A percentile compares a stretch with the other conserved stretches of the same genome.
phyloP scores from a whole-genome alignment of 2,888 invertebrate species.

The Agrotis clavis region DNA sequence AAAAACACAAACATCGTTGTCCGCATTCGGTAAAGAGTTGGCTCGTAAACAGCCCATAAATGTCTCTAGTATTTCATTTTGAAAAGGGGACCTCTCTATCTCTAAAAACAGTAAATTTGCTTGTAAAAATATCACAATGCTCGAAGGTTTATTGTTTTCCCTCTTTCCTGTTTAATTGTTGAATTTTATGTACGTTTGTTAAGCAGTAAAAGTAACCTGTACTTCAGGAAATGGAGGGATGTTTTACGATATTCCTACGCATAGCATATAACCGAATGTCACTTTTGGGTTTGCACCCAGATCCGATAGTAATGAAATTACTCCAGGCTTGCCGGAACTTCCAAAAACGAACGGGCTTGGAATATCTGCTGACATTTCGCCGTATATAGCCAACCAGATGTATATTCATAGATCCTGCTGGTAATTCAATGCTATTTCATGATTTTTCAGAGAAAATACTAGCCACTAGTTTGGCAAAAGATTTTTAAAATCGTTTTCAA shows the following conservation, averaged over 20 bases:
- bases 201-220: constrained; percentile 55
- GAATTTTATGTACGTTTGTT: constrained; percentile 71
- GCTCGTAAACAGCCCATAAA: constrained; percentile 85
- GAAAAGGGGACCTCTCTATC: constrained; percentile 68
- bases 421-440: background rate
- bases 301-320: constrained; percentile 37
- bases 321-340: constrained; percentile 18
- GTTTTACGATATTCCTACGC: constrained; percentile 2
- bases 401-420: background rate
- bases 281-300: constrained; percentile 16
- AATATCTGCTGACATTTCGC: constrained; percentile 21
- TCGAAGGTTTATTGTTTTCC: constrained; percentile 77
- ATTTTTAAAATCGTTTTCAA: too few species aligned
- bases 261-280: constrained; percentile 8
- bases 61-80: constrained; percentile 79
- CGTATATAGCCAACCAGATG: background rate
- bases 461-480: too few species aligned
- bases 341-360: constrained; percentile 13
- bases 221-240: constrained; percentile 18
- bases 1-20: constrained; percentile 77
- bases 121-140: constrained; percentile 77
- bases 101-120: constrained; percentile 73
- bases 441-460: too few species aligned
- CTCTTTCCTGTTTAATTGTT: constrained; percentile 79
- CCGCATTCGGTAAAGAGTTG: constrained; percentile 79